Evolutionary conservation across 2,797 vertebrate genomes (phyloP), one percentile per base, ranked within the genome.

Genomic region (Microctenopoma stevenorrisi): DNA sequence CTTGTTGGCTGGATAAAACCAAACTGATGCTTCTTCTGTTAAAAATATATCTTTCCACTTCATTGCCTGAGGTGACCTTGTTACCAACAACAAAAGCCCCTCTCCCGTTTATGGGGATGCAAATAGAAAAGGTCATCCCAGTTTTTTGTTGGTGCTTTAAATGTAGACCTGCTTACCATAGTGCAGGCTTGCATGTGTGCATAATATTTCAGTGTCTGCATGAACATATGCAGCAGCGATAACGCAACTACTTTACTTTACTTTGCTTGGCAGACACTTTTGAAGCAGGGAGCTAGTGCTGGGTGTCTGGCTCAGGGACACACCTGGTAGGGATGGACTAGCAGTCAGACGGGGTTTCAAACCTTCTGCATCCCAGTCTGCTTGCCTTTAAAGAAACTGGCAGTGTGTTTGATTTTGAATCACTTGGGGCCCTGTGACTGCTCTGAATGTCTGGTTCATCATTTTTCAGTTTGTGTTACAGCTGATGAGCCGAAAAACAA

Each of bases 41-140:
- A 73, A 81, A 78, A 73, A 77, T 50, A 64, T 55, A 35, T 53
- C 73, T 77, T 65, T 76, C 62, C 60, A 25, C 38, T 18, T 69
- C 50, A 78, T 38, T 68, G 67, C 57, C 67, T 72, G 47, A 40
- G 47, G 37, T 72, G 72, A 72, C 69, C 63, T 77, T 78, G 81
- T 74, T 4, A 0, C 62, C 3, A 50, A 46, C 43, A 76, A 76
- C 78, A 78, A 71, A 68, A 4, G 16, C 15, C 22, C 12, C 37
- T 66, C 61, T 72, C 7, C 18, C 69, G 61, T 78, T 75, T 75
- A 73, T 70, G 8, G 60, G 60, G 71, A 53, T 22, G 48, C 59
- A 53, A 5, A 52, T 22, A 9, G 46, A 64, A 79, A 86, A 76
- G 57, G 33, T 84, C 86, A 59, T 30, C 59, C 54, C 22, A 11